These are phyloP conservation scores for Ichneumoninae sp. DNA, from an alignment of 2,888 invertebrate species.

Conservation along the genomic window DNA sequence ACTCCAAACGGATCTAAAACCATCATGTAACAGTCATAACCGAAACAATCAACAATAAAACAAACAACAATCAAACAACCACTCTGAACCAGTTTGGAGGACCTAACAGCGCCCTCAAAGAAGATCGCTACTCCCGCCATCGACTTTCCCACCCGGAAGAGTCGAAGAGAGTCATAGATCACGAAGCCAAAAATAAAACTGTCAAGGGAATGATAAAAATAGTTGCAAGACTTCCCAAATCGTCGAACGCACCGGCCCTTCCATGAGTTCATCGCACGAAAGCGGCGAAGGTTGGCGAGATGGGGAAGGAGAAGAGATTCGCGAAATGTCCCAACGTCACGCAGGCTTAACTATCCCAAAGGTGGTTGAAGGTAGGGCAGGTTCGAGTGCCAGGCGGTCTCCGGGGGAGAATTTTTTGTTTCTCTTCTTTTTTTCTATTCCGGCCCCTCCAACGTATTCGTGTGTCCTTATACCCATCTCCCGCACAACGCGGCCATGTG, in stretches of 20 bases:
- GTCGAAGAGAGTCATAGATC: not conserved
- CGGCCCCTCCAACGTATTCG: not conserved
- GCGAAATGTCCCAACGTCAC: slow-evolving; percentile 46
- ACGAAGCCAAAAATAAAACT: not conserved
- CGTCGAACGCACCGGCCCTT: not conserved
- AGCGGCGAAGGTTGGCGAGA: slow-evolving; percentile 1
- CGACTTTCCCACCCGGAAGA: not conserved
- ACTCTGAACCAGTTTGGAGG: not conserved
- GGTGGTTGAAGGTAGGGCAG: slow-evolving; percentile 20
- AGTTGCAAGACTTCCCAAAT: not conserved
- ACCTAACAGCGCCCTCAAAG: not conserved
- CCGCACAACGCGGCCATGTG: not conserved
- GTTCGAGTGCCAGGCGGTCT: slow-evolving; percentile 40
- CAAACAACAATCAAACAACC: not conserved
- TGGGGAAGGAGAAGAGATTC: slow-evolving; percentile 43
- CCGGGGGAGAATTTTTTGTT: slow-evolving; percentile 31
- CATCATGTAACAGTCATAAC: not conserved
- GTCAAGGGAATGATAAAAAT: slow-evolving; percentile 4
- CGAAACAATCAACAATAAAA: not conserved
- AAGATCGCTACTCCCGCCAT: not conserved
- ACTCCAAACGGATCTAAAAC: not conserved
- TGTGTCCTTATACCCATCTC: slow-evolving; percentile 37
- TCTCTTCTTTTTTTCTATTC: not conserved
- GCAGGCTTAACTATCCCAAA: slow-evolving; percentile 24
- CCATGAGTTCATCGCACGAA: not conserved